Conservation (phyloP, 1,140 invertebrate genomes). For the Phenacoccus solenopsis region DNA sequence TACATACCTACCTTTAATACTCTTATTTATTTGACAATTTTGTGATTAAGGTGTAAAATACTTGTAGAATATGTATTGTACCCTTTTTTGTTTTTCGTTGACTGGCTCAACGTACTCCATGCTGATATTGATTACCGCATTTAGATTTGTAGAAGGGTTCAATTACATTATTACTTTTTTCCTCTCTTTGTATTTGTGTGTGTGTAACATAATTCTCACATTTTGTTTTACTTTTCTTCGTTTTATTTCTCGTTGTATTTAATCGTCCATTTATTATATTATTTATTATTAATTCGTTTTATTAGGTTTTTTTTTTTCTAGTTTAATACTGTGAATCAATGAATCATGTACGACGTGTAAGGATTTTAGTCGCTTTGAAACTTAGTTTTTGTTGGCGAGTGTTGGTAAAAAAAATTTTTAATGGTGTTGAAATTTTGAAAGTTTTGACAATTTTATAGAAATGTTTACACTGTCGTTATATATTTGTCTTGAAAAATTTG, state of each 20-base stretch:
- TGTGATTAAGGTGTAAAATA: not conserved
- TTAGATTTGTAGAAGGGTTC: not conserved
- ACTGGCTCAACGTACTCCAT: not conserved
- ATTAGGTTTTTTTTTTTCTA: not conserved
- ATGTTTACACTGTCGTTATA: not conserved
- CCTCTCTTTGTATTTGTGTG: not conserved
- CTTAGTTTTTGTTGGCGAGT: not conserved
- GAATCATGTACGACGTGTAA: no score
- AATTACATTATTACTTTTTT: no score
- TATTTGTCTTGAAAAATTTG: not conserved
- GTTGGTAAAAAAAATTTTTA: not conserved
- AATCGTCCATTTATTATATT: not conserved
- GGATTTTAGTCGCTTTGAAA: not conserved
- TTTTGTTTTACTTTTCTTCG: no score
- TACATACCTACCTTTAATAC: not conserved
- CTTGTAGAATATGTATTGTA: no score
- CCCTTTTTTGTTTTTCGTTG: not conserved
- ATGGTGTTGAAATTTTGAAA: not conserved
- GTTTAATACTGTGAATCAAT: not conserved
- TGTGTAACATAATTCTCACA: not conserved
- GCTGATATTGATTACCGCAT: not conserved
- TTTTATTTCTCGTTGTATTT: constrained; percentile 3
- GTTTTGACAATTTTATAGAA: not conserved
- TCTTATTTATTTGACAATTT: not conserved
- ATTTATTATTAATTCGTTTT: no score